phyloP scores from a whole-genome alignment of 1,140 invertebrate species.

The Caerostris darwini region DNA sequence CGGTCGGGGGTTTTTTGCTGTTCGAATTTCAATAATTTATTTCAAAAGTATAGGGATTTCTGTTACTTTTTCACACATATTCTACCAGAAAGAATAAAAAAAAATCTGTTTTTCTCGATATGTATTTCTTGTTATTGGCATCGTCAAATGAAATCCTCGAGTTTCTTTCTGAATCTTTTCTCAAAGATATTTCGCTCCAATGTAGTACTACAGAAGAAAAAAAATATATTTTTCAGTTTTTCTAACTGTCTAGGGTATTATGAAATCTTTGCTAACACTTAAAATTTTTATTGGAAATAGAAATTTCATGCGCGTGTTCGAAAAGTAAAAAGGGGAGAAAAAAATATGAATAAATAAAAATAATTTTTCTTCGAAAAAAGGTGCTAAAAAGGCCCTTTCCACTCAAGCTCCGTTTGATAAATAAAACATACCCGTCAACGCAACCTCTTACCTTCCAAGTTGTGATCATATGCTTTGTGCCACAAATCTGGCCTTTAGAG shows the following conservation, averaged over 20 bases:
- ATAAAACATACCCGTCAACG: no score
- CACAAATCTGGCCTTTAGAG: background rate
- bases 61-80: background rate
- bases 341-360: background rate
- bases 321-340: no score
- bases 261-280: constrained; percentile 34
- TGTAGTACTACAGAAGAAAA: no score
- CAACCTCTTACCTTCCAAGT: constrained; percentile 5
- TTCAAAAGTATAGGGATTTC: background rate
- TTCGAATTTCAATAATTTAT: constrained; percentile 31
- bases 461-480: background rate
- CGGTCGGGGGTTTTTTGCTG: background rate
- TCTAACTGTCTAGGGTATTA: background rate
- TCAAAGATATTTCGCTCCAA: background rate
- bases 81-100: background rate
- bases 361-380: background rate
- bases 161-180: constrained; percentile 1
- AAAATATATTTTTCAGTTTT: background rate
- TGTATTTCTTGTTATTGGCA: background rate
- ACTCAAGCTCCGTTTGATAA: no score
- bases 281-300: constrained; percentile 25
- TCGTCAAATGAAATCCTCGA: background rate
- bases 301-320: constrained; percentile 34
- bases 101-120: background rate
- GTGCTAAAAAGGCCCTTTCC: constrained; percentile 25